phyloP scores from a whole-genome alignment of 2,797 vertebrate species.

The Schizopygopsis pylzovi region DNA sequence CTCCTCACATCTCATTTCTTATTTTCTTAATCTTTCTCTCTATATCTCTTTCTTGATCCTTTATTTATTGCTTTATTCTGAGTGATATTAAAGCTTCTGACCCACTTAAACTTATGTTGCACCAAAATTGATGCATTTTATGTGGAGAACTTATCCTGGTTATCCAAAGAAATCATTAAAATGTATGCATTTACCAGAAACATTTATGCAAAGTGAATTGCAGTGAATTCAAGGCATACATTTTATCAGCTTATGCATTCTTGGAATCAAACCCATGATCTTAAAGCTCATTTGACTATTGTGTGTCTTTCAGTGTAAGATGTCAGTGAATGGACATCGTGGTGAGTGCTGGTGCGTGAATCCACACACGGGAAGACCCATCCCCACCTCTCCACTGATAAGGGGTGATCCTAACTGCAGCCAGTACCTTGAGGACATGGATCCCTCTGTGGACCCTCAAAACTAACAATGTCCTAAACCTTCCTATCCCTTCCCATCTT shows the following conservation, averaged over 20 bases:
- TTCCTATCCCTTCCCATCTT: background rate
- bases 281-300: background rate
- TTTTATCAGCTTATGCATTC: background rate
- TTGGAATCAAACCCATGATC: too few relatives aligned
- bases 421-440: slow-evolving; percentile 84
- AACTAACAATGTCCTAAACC: slow-evolving; percentile 65
- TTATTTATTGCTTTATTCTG: background rate
- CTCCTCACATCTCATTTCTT: background rate
- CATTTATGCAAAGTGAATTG: background rate
- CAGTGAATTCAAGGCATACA: background rate
- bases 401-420: slow-evolving; percentile 95
- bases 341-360: slow-evolving; percentile 98
- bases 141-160: background rate
- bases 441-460: slow-evolving; percentile 71
- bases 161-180: background rate
- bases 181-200: background rate
- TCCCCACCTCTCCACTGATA: slow-evolving; percentile 87
- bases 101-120: background rate
- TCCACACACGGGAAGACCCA: slow-evolving; percentile 88
- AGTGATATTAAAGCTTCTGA: background rate
- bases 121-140: background rate
- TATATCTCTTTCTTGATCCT: background rate
- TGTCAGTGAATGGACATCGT: slow-evolving; percentile 94
- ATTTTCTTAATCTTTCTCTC: background rate
- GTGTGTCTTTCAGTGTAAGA: slow-evolving; percentile 87